Evolutionary conservation across 2,797 vertebrate genomes (phyloP).

Genomic region (Lepus townsendii): DNA sequence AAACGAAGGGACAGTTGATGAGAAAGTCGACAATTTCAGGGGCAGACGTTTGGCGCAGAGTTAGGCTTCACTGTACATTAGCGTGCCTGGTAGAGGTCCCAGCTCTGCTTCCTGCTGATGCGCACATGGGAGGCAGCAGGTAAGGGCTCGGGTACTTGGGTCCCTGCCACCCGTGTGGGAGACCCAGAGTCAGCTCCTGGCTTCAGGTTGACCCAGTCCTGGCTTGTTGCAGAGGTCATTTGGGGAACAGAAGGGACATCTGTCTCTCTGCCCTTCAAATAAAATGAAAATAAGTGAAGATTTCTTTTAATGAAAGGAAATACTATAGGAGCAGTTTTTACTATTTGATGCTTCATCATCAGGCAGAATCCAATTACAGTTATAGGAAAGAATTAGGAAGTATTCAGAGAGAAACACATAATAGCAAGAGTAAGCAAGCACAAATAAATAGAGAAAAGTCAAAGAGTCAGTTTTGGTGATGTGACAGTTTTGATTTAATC

Average conservation of each 20-base stretch:
- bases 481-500: constrained; percentile 19
- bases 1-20: constrained; percentile 30
- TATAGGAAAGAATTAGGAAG: constrained; percentile 39
- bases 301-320: too few species aligned
- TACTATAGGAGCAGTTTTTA: neutral
- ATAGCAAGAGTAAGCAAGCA: neutral
- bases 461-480: constrained; percentile 18
- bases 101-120: neutral
- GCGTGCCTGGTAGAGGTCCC: too few species aligned
- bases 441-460: constrained; percentile 1
- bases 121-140: too few species aligned
- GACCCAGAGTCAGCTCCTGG: too few species aligned
- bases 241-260: too few species aligned
- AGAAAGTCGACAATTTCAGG: constrained; percentile 27
- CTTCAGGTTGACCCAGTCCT: too few species aligned
- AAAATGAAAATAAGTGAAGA: neutral
- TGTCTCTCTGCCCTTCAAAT: too few species aligned
- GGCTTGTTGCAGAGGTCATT: too few species aligned
- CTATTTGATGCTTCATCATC: neutral
- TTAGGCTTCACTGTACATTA: too few species aligned
- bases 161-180: too few species aligned
- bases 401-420: constrained; percentile 27
- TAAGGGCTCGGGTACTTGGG: too few species aligned
- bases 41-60: too few species aligned
- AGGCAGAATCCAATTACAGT: neutral